phyloP scores from a whole-genome alignment of 1,140 invertebrate genomes.

The Meteorus sp. region DNA sequence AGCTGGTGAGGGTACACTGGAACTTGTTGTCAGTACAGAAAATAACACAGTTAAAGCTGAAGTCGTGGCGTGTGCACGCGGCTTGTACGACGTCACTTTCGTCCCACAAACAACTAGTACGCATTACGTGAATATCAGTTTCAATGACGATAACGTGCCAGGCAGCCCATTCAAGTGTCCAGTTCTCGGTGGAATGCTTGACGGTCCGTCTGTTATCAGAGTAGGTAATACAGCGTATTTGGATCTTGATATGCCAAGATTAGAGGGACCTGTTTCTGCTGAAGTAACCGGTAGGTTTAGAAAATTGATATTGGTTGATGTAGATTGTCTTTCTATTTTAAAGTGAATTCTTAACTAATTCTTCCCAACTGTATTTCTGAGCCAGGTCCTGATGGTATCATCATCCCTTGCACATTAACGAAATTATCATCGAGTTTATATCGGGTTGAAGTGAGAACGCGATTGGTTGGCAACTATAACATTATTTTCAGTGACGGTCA shows the following conservation, averaged over 20 bases:
- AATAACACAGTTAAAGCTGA: conserved; percentile 86
- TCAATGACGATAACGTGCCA: conserved; percentile 92
- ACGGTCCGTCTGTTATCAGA: conserved; percentile 57
- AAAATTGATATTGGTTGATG: conserved; percentile 10
- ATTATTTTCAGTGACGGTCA: conserved; percentile 62
- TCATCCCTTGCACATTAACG: conserved; percentile 59
- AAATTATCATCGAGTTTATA: conserved; percentile 59
- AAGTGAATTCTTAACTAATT: background rate
- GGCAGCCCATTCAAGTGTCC: conserved; percentile 84
- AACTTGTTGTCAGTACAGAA: conserved; percentile 90
- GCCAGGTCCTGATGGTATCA: conserved; percentile 65
- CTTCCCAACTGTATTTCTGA: conserved; percentile 43
- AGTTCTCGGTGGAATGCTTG: conserved; percentile 55
- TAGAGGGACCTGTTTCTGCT: conserved; percentile 50
- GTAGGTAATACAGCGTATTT: conserved; percentile 60
- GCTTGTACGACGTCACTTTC: conserved; percentile 96
- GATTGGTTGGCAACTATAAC: conserved; percentile 66
- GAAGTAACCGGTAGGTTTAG: conserved; percentile 58
- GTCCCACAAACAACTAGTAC: conserved; percentile 85
- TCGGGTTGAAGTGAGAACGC: conserved; percentile 63
- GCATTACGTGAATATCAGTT: conserved; percentile 95
- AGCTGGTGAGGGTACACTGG: conserved; percentile 93
- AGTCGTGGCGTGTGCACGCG: conserved; percentile 86
- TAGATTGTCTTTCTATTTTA: background rate
- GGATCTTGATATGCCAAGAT: conserved; percentile 57